Percentiles rank a stretch among this genome's conserved stretches.
Conservation (phyloP, 2,888 invertebrate genomes). For the Chrysodeixis includens region DNA sequence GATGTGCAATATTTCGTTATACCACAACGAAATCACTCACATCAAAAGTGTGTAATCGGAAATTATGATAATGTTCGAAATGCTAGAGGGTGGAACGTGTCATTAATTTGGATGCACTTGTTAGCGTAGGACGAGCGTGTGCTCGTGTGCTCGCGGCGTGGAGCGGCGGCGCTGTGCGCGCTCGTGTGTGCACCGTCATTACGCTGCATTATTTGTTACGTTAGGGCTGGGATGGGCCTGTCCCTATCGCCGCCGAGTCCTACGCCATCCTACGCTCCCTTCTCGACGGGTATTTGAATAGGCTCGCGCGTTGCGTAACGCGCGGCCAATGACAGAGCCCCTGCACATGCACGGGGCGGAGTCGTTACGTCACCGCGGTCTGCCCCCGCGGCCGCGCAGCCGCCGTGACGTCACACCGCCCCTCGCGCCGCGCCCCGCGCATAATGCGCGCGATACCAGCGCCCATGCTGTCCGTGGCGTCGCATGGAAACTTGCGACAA, state of each 20-base stretch:
- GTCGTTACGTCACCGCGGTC: slow-evolving; percentile 86
- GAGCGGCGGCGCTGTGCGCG: slow-evolving; percentile 54
- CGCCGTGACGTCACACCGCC: slow-evolving; percentile 86
- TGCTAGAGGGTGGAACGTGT: slow-evolving; percentile 67
- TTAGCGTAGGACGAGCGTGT: slow-evolving; percentile 59
- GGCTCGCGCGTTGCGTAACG: slow-evolving; percentile 85
- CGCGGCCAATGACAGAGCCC: slow-evolving; percentile 87
- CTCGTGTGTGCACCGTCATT: slow-evolving; percentile 72
- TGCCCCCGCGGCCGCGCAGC: slow-evolving; percentile 85
- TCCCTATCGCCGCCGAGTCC: slow-evolving; percentile 79
- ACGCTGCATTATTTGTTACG: slow-evolving; percentile 83
- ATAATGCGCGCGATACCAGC: slow-evolving; percentile 76
- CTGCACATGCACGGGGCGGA: slow-evolving; percentile 88
- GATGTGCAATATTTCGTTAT: neutral
- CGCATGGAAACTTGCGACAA: slow-evolving; percentile 81
- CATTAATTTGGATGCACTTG: slow-evolving; percentile 82
- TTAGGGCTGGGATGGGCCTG: slow-evolving; percentile 83
- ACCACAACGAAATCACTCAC: slow-evolving; percentile 23
- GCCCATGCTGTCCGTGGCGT: slow-evolving; percentile 77
- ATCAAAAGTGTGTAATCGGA: slow-evolving; percentile 45
- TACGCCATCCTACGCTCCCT: slow-evolving; percentile 84
- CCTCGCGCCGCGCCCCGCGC: slow-evolving; percentile 70
- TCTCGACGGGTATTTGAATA: slow-evolving; percentile 83
- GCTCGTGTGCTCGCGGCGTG: slow-evolving; percentile 56
- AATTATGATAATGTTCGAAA: slow-evolving; percentile 52